Conservation (phyloP, 2,113 vertebrate species). For the Holacanthus passer region DNA sequence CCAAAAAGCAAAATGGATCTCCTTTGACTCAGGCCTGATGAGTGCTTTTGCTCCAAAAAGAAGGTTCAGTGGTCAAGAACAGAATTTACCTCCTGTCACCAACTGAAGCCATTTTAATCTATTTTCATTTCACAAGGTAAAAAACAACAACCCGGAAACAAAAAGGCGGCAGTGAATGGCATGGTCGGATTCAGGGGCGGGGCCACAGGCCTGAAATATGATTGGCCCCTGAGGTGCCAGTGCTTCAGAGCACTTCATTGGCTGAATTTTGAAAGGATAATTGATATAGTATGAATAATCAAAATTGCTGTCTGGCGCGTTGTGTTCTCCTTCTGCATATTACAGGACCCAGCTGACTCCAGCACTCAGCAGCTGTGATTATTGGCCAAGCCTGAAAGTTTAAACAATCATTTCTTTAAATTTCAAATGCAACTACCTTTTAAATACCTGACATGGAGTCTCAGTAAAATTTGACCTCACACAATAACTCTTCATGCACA, state of each 20-base stretch:
- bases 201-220: neutral
- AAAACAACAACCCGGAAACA: neutral
- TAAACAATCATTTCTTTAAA: conserved; percentile 4
- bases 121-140: conserved; percentile 4
- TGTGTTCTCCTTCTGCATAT: no score
- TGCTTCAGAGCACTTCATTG: neutral
- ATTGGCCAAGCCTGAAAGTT: neutral
- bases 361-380: conserved; percentile 4
- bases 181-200: no score
- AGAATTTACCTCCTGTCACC: neutral
- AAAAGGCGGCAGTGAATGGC: neutral
- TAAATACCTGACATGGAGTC: no score
- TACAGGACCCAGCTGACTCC: no score
- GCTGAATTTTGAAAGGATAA: neutral
- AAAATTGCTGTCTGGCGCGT: no score
- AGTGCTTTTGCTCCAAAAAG: neutral
- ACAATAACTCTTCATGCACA: no score
- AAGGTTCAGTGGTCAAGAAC: neutral
- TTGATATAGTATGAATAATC: neutral
- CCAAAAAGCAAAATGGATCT: neutral
- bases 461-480: conserved; percentile 10
- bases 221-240: neutral
- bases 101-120: neutral
- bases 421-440: conserved; percentile 32
- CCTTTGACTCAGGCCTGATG: neutral